A percentile compares a stretch with the other conserved stretches of the same genome.
Conservation (phyloP, 1,140 invertebrate species). For the honey bee (Apis mellifera) region Amel_HAv3.1 CM009936.2:7145501-7146000, state of each 20-base stretch:
- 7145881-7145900: background rate
- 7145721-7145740: background rate
- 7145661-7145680: constrained; percentile 53
- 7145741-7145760: background rate
- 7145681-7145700: constrained; percentile 39
- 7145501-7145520: constrained; percentile 77
- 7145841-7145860: background rate
- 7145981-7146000: background rate
- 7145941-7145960: background rate
- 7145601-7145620: constrained; percentile 61
- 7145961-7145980: background rate
- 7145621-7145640: constrained; percentile 55
- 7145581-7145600: constrained; percentile 57
- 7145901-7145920: background rate
- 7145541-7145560: constrained; percentile 67
- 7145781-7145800: no score
- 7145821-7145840: background rate
- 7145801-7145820: background rate
- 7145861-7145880: background rate
- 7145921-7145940: background rate
- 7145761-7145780: constrained; percentile 7
- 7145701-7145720: constrained; percentile 39
- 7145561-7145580: constrained; percentile 70
- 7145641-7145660: constrained; percentile 22
- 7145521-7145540: constrained; percentile 71